Percentiles rank a stretch among this genome's conserved stretches.
Evolutionary conservation across 2,888 invertebrate species (phyloP).

Genomic region (Orthosia cruda): DNA sequence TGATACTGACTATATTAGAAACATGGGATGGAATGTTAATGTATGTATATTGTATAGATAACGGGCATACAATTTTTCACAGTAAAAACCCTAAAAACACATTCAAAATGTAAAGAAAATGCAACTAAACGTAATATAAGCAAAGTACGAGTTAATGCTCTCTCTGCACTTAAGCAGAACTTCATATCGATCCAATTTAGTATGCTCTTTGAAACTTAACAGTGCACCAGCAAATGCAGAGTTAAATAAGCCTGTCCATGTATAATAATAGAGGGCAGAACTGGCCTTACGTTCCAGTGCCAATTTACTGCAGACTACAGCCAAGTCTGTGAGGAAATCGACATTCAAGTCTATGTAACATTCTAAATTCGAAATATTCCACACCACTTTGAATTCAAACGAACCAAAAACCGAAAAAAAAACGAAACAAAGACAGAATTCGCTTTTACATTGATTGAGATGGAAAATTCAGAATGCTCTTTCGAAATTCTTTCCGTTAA

Average conservation of each 20-base stretch:
- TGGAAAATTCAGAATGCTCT: constrained; percentile 7
- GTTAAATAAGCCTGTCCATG: constrained; percentile 25
- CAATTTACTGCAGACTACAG: constrained; percentile 30
- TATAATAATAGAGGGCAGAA: constrained; percentile 31
- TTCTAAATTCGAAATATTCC: neutral
- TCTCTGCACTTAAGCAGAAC: constrained; percentile 15
- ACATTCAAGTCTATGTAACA: neutral
- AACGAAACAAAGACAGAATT: constrained; percentile 24
- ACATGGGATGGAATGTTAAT: neutral
- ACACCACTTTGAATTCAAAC: constrained; percentile 19
- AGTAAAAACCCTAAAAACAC: neutral
- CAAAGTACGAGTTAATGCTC: neutral
- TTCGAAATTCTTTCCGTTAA: constrained; percentile 33
- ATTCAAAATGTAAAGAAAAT: neutral
- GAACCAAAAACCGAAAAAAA: constrained; percentile 13
- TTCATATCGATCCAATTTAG: constrained; percentile 34
- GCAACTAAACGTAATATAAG: neutral
- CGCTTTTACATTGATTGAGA: constrained; percentile 3
- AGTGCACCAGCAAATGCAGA: constrained; percentile 27
- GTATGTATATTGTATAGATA: neutral
- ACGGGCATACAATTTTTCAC: neutral
- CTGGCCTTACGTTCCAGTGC: constrained; percentile 28
- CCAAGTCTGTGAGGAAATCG: constrained; percentile 34
- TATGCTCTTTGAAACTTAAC: constrained; percentile 54
- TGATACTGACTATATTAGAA: too few relatives aligned